Evolutionary conservation across 37 sponge, comb jelly and placozoan genomes (phyloP).

Genomic region (Aplysina aerophoba): DNA sequence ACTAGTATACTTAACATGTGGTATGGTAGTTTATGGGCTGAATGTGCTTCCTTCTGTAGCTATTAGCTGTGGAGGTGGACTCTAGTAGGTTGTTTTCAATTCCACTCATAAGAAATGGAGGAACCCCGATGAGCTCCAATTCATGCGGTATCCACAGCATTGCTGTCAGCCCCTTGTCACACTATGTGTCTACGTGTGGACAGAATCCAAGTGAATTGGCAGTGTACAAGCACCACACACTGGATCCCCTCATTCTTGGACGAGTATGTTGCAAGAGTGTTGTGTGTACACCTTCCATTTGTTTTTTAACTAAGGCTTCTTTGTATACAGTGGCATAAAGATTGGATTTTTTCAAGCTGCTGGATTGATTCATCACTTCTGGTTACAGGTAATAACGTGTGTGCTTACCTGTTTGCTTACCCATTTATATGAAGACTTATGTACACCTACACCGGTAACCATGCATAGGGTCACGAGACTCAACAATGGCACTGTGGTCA

Average conservation of each 20-base stretch:
- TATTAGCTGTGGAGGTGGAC: conserved; percentile 3
- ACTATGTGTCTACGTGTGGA: conserved; percentile 74
- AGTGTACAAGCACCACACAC: conserved; percentile 66
- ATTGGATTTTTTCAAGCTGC: conserved; percentile 86
- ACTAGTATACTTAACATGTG: too few relatives aligned
- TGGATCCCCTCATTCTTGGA: conserved; percentile 64
- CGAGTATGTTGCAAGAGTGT: conserved; percentile 45
- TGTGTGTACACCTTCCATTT: neutral
- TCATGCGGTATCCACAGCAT: conserved; percentile 79
- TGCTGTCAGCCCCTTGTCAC: conserved; percentile 24
- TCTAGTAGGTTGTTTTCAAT: conserved; percentile 32
- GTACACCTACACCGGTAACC: neutral
- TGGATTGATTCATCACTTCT: conserved; percentile 76
- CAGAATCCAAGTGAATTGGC: conserved; percentile 73
- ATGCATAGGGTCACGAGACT: conserved; percentile 74
- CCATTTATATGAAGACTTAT: neutral
- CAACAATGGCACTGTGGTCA: conserved; percentile 80
- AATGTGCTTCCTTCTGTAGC: neutral
- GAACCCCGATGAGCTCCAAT: neutral
- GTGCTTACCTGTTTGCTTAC: neutral
- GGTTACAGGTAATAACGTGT: conserved; percentile 65
- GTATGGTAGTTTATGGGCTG: too few relatives aligned
- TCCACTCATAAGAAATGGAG: conserved; percentile 1
- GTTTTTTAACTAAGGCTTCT: neutral
- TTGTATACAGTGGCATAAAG: conserved; percentile 68